A percentile compares a stretch with the other conserved stretches of the same genome.
phyloP scores from a whole-genome alignment of 2,888 invertebrate species.

The Hedychridium roseum region DNA sequence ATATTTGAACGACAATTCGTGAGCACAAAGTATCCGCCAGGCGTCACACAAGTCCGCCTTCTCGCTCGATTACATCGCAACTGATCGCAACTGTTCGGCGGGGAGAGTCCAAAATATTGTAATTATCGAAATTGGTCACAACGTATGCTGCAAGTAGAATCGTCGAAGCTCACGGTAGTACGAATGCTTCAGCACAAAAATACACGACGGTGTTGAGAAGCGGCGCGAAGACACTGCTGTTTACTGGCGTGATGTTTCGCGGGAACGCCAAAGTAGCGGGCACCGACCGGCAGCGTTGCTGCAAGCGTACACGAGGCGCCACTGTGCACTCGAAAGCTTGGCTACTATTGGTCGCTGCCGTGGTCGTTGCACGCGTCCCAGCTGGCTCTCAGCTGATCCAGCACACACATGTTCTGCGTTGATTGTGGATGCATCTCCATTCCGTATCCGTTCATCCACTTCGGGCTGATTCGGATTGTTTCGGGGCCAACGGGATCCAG shows the following conservation, averaged over 20 bases:
- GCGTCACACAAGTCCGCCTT: slow-evolving; percentile 20
- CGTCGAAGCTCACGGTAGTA: not conserved
- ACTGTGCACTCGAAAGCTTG: slow-evolving; percentile 14
- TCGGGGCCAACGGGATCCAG: too few species aligned
- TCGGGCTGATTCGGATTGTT: too few species aligned
- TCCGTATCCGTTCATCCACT: slow-evolving; percentile 10
- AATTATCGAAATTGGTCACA: not conserved
- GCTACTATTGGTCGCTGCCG: slow-evolving; percentile 49
- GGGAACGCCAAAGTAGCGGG: slow-evolving; percentile 44
- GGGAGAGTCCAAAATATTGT: not conserved
- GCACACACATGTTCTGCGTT: slow-evolving; percentile 15
- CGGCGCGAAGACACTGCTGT: slow-evolving; percentile 11
- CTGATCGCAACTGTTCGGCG: not conserved
- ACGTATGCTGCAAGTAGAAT: not conserved
- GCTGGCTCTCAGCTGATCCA: slow-evolving; percentile 63
- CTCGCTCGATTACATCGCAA: slow-evolving; percentile 25
- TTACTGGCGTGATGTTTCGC: slow-evolving; percentile 43
- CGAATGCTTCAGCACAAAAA: not conserved
- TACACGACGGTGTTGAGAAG: slow-evolving; percentile 3
- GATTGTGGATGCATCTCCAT: slow-evolving; percentile 6
- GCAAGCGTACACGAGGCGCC: slow-evolving; percentile 19
- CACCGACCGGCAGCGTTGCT: slow-evolving; percentile 29
- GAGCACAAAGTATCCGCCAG: slow-evolving; percentile 20
- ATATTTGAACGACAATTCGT: slow-evolving; percentile 10
- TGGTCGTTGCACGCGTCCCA: slow-evolving; percentile 50